Evolutionary conservation across 2,888 invertebrate genomes (phyloP).

Genomic region (Phaonia tiefii): DNA sequence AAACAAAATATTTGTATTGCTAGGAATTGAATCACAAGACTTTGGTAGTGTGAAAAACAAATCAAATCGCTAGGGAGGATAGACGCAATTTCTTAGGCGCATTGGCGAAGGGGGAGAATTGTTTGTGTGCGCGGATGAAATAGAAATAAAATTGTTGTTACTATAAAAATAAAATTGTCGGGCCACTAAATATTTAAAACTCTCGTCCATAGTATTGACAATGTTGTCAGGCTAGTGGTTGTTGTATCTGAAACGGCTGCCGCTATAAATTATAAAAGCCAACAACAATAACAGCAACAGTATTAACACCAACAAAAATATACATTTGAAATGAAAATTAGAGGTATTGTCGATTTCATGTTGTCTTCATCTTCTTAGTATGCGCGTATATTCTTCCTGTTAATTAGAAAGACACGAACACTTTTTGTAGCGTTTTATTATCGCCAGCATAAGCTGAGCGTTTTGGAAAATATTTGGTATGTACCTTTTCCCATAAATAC

Average conservation of each 20-base stretch:
- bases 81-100: not conserved
- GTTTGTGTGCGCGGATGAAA: not conserved
- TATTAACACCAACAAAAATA: not conserved
- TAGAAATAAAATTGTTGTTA: slow-evolving; percentile 23
- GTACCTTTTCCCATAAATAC: too few species aligned
- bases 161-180: slow-evolving; percentile 43
- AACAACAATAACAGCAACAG: slow-evolving; percentile 30
- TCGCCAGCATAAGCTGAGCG: not conserved
- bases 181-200: slow-evolving; percentile 16
- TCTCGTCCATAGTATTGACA: not conserved
- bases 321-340: slow-evolving; percentile 21
- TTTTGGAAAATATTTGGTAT: not conserved
- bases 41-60: not conserved
- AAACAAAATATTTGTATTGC: too few species aligned
- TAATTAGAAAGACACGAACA: slow-evolving; percentile 37
- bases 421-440: slow-evolving; percentile 22
- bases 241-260: slow-evolving; percentile 10
- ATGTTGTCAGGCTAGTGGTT: slow-evolving; percentile 13
- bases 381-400: slow-evolving; percentile 6
- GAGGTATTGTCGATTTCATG: slow-evolving; percentile 13
- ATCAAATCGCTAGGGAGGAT: not conserved
- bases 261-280: slow-evolving; percentile 35
- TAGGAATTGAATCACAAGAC: too few species aligned
- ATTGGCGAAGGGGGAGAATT: not conserved
- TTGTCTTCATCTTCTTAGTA: not conserved